A percentile compares a stretch with the other conserved stretches of the same genome.
Conservation (phyloP, 2,888 invertebrate genomes). For the Abscondita cerata region DNA sequence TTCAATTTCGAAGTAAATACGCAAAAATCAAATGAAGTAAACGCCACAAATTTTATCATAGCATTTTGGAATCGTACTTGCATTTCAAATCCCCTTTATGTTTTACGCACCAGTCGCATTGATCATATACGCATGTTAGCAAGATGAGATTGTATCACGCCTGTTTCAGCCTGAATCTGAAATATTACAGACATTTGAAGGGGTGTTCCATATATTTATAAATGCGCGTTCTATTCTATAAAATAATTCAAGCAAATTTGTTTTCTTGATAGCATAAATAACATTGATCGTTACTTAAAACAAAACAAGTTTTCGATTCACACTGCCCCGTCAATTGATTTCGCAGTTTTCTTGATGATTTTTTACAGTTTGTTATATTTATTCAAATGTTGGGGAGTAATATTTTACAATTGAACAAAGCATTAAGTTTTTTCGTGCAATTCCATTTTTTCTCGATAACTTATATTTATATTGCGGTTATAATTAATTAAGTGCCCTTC, state of each 20-base stretch:
- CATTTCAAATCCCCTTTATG: slow-evolving; percentile 29
- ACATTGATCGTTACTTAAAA: too few species aligned
- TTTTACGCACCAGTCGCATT: slow-evolving; percentile 44
- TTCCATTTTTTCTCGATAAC: too few species aligned
- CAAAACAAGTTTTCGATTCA: too few species aligned
- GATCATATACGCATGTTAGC: slow-evolving; percentile 49
- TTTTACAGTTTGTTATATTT: too few species aligned
- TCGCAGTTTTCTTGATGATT: background rate
- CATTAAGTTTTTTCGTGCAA: background rate
- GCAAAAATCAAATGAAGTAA: background rate
- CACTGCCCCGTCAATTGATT: background rate
- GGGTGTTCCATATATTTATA: slow-evolving; percentile 43
- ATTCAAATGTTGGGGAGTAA: too few species aligned
- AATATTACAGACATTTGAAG: slow-evolving; percentile 48
- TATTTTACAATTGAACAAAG: background rate
- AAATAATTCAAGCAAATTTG: too few species aligned
- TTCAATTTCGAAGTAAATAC: background rate
- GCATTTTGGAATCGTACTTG: slow-evolving; percentile 26
- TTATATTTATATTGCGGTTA: too few species aligned
- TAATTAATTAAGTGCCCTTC: too few species aligned
- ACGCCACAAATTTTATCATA: slow-evolving; percentile 22
- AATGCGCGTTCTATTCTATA: slow-evolving; percentile 32
- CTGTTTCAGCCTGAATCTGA: slow-evolving; percentile 46
- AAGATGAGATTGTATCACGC: slow-evolving; percentile 49
- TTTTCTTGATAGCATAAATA: too few species aligned